Base-by-base conservation (phyloP, 2,113 vertebrate species). In the Grammomys dolichurus region DNA sequence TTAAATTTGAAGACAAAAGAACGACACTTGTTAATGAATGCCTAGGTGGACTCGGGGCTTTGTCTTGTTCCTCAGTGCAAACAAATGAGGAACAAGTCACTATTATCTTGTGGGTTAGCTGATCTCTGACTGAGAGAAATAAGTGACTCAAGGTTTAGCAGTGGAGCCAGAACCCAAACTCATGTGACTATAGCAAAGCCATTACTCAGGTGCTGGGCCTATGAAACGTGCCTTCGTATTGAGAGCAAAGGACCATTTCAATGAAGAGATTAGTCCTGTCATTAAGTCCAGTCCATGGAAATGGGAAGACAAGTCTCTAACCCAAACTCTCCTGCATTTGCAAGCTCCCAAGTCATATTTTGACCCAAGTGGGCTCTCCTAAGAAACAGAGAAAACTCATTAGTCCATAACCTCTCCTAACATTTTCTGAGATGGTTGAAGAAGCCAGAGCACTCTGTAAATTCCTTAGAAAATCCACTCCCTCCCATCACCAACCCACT, bases 391-490 rank as follows among this genome's bases (percentile, higher is more conserved):
- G n/a, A 26, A 17, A 22, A 8, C 20, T 76, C 31, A 4, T 60
- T 16, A 10, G 48, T 12, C 12, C 2, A 7, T 7, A 8, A 8
- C 31, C 60, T 92, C 17, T 65, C 75, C 85, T 65, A 70, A 56
- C 3, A 72, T 6, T 43, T 72, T 58, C 77, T 2, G 77, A 95
- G 88, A 58, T 0, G 28, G 12, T 36, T 43, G 69, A n/a, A 91
- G 31, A 65, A 65, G 60, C 58, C 54, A 81, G n/a, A 90, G 76
- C 48, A 72, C 46, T 80, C 40, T 69, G 46, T 3, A 76, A 73
- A 14, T 78, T 76, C 40, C 85, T 87, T 87, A 81, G 26, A 91
- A 90, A 92, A 90, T n/a, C 75, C 75, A 58, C 26, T 43, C 20
- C 65, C 22, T 46, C 13, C 76, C 56, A 14, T 28, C 36, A 13